Conservation (phyloP, 2,113 vertebrate genomes). For the Panthera leo region DNA sequence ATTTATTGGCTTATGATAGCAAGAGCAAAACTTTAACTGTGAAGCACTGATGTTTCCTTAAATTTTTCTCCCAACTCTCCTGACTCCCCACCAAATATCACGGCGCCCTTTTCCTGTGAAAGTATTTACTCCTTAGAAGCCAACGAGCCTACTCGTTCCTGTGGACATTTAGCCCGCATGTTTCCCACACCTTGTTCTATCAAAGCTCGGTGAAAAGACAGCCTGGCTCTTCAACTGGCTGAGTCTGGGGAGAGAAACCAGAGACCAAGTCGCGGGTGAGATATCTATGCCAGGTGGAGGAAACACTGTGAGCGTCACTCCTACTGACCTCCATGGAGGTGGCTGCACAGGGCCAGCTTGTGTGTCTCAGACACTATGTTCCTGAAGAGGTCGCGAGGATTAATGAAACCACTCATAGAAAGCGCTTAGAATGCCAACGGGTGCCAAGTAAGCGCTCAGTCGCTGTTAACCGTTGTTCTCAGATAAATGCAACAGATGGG, state of each 20-base stretch:
- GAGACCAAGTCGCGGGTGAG: background rate
- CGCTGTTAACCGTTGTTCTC: background rate
- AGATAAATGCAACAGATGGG: background rate
- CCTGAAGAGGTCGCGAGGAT: background rate
- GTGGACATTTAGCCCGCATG: background rate
- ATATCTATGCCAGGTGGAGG: background rate
- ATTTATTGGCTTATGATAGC: background rate
- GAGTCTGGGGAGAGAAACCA: background rate
- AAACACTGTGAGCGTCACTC: background rate
- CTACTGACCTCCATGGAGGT: background rate
- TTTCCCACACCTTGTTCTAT: background rate
- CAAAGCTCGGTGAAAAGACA: background rate
- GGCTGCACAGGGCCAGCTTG: rapidly evolving
- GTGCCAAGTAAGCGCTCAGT: background rate
- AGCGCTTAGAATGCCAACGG: background rate
- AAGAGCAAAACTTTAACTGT: slow-evolving; percentile 12
- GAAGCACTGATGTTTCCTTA: slow-evolving; percentile 5
- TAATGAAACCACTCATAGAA: background rate
- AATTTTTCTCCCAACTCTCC: background rate
- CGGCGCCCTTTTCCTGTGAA: background rate
- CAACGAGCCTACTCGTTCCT: background rate
- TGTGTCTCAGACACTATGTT: background rate
- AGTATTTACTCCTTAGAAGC: background rate
- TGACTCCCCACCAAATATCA: background rate
- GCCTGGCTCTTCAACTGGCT: background rate